Base-by-base conservation (phyloP, 2,113 vertebrate species). In the Nasalis larvatus region DNA sequence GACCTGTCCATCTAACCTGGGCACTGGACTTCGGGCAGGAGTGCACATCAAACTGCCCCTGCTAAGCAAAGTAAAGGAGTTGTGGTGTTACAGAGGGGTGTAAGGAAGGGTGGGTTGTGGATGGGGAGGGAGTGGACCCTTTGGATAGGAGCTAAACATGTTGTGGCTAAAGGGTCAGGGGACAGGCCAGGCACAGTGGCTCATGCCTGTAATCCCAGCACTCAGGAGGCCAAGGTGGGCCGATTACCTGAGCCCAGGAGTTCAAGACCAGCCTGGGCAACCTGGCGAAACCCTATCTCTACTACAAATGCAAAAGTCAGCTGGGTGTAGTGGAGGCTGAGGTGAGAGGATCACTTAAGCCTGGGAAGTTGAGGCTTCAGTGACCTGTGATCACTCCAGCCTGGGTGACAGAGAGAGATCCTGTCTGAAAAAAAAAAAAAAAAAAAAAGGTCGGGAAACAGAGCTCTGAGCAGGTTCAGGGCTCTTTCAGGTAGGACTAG, bases 1-100 rank as follows among this genome's bases (percentile, higher is more conserved):
- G 86, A 99, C 99, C 47, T 99, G 99, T 94, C 99, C 99, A 0
- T 99, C 99, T 97, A 99, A 99, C 98, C 98, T 99, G 94, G 99
- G 99, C 95, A 99, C 99, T 0, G 99, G 99, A 35, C 98, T 99
- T 95, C 98, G 99, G 54, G 99, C 99, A 0, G 99, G 99, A 0
- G 99, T 99, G 49, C 99, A 99, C 93, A 98, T 99, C 98, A 99
- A 99, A 94, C 98, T 99, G 86, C 99, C 99, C 0, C 98, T 99
- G 66, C 98, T 99, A 63, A 99, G 99, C 98, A 99, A 99, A 99
- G 99, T 99, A 98, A 97, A 71, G 9, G 56, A 47, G 0, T 0
- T 95, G 1, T 25, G 69, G 92, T 77, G 20, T 52, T 89, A 58
- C 80, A 81, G 69, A 89, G 77, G 37, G 54, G 45, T 63, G 4